A percentile compares a stretch with the other conserved stretches of the same genome.
Conservation (phyloP, 2,888 invertebrate species). For the Aproaerema taeniolella region DNA sequence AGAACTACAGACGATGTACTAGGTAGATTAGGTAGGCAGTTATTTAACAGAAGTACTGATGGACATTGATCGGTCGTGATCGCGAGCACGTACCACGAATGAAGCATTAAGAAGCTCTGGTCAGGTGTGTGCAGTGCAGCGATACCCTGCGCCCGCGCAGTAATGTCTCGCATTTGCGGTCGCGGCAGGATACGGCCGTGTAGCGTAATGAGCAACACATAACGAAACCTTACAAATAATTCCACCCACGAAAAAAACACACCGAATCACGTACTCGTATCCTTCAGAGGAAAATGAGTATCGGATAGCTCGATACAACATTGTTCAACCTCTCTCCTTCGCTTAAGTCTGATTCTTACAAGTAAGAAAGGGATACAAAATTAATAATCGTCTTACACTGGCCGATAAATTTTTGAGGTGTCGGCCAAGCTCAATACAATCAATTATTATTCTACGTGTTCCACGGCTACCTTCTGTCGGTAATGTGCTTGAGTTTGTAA, state of each 20-base stretch:
- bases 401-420: slow-evolving; percentile 64
- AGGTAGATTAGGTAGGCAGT: no score
- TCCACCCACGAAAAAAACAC: slow-evolving; percentile 72
- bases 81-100: slow-evolving; percentile 50
- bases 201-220: slow-evolving; percentile 75
- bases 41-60: no score
- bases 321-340: slow-evolving; percentile 38
- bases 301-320: slow-evolving; percentile 59
- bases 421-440: slow-evolving; percentile 65
- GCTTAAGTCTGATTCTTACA: slow-evolving; percentile 9
- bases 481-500: slow-evolving; percentile 52
- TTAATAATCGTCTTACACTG: slow-evolving; percentile 46
- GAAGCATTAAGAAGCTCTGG: slow-evolving; percentile 48
- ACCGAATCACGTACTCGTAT: slow-evolving; percentile 74
- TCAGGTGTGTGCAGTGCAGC: slow-evolving; percentile 49
- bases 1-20: no score
- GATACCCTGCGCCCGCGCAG: slow-evolving; percentile 23
- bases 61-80: no score
- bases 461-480: slow-evolving; percentile 63
- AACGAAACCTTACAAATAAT: slow-evolving; percentile 77
- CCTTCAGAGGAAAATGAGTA: slow-evolving; percentile 74
- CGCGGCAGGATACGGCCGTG: slow-evolving; percentile 72
- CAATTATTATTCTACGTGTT: slow-evolving; percentile 72
- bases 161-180: slow-evolving; percentile 74
- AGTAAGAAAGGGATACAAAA: slow-evolving; percentile 43